Evolutionary conservation across 2,797 vertebrate species (phyloP), one percentile per base, ranked within the genome.

Genomic region (Chaenodraco wilsoni): DNA sequence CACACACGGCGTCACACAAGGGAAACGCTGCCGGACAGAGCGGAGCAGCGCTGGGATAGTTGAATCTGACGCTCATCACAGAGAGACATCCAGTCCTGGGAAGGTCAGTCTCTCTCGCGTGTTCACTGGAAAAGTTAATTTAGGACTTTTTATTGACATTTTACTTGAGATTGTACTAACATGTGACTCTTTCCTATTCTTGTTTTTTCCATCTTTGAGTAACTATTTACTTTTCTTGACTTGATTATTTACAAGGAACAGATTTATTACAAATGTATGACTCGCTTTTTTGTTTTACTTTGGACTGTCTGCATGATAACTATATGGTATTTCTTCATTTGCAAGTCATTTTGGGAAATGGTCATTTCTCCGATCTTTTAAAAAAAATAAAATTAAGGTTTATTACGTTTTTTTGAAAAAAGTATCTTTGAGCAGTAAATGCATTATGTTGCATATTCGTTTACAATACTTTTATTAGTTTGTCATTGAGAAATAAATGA

Each of bases 21-120:
- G 52, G 19, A 51, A 7, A 54, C 37, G 11, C 61, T 5, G 31
- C 19, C 12, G 21, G 60, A 76, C 61, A 15, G 55, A 68, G 54
- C 5, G 11, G 31, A 52, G 59, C 72, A 72, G 54, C 52, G 41
- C 49, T 3, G 1, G 5, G 68, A 61, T 40, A 65, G 70, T 10
- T 50, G 5, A 62, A 72, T 9, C 61, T 33, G 17, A 61, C 6
- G 11, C 10, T 50, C 12, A 44, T 46, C 60, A 64, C 37, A 57
- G 27, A 63, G 50, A 56, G 11, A 58, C 57, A 52, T 49, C 48
- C 14, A 54, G 5, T 62, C 44, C 49, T 11, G 8, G 21, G 75
- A 61, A 88, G 88, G 88, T 89, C 33, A 77, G 87, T 88, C n/a
- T 17, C 14, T 57, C 37, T 37, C 15, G 0, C 12, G 49, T 0